Base-by-base conservation (phyloP, 2,113 vertebrate species). In the Corythaixoides concolor region DNA sequence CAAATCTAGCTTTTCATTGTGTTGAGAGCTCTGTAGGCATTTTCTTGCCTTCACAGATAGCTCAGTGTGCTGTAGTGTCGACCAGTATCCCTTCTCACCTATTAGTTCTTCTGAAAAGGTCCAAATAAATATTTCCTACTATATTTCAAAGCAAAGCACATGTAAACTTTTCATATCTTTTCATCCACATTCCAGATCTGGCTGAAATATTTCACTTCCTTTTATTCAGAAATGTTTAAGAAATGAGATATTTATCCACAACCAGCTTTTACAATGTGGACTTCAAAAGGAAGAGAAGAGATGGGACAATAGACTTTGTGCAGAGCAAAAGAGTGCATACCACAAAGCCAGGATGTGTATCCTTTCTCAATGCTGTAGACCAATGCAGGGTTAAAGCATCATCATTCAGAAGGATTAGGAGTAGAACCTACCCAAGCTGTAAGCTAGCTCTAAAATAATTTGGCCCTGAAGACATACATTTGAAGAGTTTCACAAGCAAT, bases 201-300 rank as follows among this genome's bases (percentile, higher is more conserved):
- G 45, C 77, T 88, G 87, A 83, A 83, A 91, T 94, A 37, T 82
- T 93, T 79, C 66, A 32, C 83, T 94, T 94, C 80, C 79, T 92
- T 94, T 93, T 92, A 93, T 90, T 94, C 95, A 95, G 63, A 69
- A 89, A 33, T 66, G 67, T 91, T 95, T 92, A 81, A 93, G 69
- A 85, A 85, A 62, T 24, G 15, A 62, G 37, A 18, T 86, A 69
- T 33, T 92, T 89, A 94, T 73, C 67, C 69, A 73, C 68, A 64
- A 64, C 15, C 32, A 64, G 62, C 49, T 92, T 94, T 89, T 76
- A 50, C 45, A 75, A 12, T 17, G 45, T 24, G 19, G 58, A 76
- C 90, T 89, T 96, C 90, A 92, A 87, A 92, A 76, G 87, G n/a
- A n/a, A 69, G 69, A 72, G 63, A 35, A 39, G 63, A 81, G 74